Conservation (phyloP, 2,888 invertebrate species). For the Caenorhabditis drosophilae region DNA sequence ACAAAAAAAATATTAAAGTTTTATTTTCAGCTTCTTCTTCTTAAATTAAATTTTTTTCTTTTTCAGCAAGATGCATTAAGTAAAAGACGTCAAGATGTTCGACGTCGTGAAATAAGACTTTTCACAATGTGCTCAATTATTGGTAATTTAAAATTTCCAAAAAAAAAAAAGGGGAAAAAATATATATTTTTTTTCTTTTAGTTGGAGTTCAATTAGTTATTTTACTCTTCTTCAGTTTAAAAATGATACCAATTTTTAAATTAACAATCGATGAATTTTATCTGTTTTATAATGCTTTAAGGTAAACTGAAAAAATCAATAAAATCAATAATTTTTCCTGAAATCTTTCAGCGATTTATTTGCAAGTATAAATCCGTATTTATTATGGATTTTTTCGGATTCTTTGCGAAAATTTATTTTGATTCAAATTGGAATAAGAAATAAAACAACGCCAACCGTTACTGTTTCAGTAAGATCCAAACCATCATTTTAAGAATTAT, state of each 20-base stretch:
- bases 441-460: constrained; percentile 11
- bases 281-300: constrained; percentile 23
- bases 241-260: constrained; percentile 11
- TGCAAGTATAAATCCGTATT: constrained; percentile 37
- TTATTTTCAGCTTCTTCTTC: not conserved
- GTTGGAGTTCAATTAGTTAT: constrained; percentile 34
- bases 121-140: constrained; percentile 9
- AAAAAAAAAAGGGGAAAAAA: not conserved
- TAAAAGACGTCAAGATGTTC: not conserved
- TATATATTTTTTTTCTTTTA: constrained; percentile 4
- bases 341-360: constrained; percentile 27
- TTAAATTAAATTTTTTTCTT: not conserved
- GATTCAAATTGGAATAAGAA: constrained; percentile 14
- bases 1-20: not conserved
- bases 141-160: not conserved
- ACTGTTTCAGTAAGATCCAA: not conserved
- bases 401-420: constrained; percentile 27
- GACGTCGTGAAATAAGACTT: constrained; percentile 1
- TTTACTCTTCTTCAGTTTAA: constrained; percentile 19
- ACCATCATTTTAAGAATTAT: constrained; percentile 3
- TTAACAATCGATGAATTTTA: constrained; percentile 34
- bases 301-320: constrained; percentile 1
- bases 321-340: not conserved
- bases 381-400: constrained; percentile 37
- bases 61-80: not conserved